These are phyloP conservation scores for Ctenoplectra terminalis DNA, from an alignment of 1,140 invertebrate genomes.

Conservation along the genomic window DNA sequence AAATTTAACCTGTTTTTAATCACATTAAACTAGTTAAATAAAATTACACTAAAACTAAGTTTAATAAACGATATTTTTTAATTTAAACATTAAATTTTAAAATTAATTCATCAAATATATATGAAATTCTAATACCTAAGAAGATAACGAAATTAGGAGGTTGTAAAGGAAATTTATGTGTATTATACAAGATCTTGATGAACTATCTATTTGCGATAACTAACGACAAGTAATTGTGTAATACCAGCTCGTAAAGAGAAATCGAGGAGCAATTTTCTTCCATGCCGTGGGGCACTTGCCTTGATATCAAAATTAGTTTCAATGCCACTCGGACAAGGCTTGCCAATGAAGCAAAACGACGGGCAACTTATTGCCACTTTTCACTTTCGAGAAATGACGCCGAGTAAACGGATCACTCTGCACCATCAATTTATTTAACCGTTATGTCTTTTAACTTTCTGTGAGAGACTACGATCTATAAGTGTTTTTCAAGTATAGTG, in stretches of 20 bases:
- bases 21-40: no score
- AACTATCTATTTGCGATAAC: neutral
- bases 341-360: constrained; percentile 14
- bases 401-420: constrained; percentile 28
- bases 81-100: no score
- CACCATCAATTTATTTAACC: no score
- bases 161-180: neutral
- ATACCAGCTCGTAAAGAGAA: neutral
- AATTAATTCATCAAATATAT: no score
- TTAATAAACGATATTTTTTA: no score
- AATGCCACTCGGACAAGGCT: constrained; percentile 43
- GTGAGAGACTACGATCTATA: no score
- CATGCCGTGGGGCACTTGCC: constrained; percentile 20
- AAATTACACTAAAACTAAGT: no score
- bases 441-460: no score
- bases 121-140: no score
- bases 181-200: neutral
- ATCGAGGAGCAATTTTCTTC: constrained; percentile 20
- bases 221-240: constrained; percentile 7
- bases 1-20: no score
- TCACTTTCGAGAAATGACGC: constrained; percentile 38
- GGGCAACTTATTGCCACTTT: constrained; percentile 33
- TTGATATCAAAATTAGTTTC: constrained; percentile 52
- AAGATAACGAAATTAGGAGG: neutral
- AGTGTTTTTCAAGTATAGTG: no score